Base-by-base conservation (phyloP, 2,113 vertebrate genomes). In the Noturus placidus region DNA sequence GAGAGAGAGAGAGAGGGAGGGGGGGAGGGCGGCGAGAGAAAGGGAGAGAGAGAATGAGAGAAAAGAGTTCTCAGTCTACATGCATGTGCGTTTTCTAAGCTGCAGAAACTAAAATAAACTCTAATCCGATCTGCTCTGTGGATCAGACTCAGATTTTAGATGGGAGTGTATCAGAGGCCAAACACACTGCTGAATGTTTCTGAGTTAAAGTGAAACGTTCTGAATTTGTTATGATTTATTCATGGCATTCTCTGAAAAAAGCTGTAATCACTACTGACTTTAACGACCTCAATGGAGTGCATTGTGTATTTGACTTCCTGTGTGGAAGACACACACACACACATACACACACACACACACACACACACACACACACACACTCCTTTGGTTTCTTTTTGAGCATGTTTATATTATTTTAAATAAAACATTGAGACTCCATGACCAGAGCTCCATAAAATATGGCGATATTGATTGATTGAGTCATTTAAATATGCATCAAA, bases 301-400 rank as follows among this genome's bases (percentile, higher is more conserved):
- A 74, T 74, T 74, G 70, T 74, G 35, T 74, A 42, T 74, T 74
- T 42, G 35, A 74, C 74, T 77, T 77, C 74, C 74, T 77, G 42
- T 50, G 42, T n/a, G 2, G 33, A 50, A 42, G 42, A 6, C 33
- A 69, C 10, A 65, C 61, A n/a, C 7, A 65, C 9, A 65, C 25
- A 59, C 57, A 22, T 4, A 59, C 56, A 22, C 56, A 15, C n/a
- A 5, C 65, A 30, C 61, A 10, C 61, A n/a, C 63, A 0, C 63
- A 11, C 63, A 65, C 63, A 11, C 63, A 19, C 67, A 69, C 14
- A 69, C 30, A 69, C 15, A 69, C 15, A 19, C 11, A 30, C 63
- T 15, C 3, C 9, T 8, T 0, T 35, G 30, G 30, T 70, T 70
- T 35, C 67, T 35, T 35, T 35, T 33, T 20, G 67, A 38, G 14